A percentile compares a stretch with the other conserved stretches of the same genome.
These are phyloP conservation scores for Drosophila merina DNA, from an alignment of 2,888 invertebrate species.

Conservation along the genomic window DNA sequence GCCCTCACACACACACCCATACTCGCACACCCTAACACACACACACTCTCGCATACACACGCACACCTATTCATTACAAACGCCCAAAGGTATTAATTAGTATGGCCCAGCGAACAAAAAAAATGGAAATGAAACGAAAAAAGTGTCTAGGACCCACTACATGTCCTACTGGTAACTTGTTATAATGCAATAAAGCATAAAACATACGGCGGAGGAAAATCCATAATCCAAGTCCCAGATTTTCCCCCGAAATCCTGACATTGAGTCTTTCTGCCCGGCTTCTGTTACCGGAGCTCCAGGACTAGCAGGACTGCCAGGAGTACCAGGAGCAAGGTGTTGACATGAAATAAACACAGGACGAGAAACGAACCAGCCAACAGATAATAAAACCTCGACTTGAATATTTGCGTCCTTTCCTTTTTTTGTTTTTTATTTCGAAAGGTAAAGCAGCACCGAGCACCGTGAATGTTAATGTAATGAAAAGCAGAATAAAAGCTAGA, in stretches of 20 bases:
- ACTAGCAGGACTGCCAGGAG: background rate
- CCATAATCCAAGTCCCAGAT: conserved; percentile 27
- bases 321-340: conserved; percentile 24
- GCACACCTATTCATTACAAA: conserved; percentile 30
- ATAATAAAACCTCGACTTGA: conserved; percentile 20
- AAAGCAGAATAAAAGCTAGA: conserved; percentile 15
- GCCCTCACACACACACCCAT: conserved; percentile 12
- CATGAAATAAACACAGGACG: conserved; percentile 27
- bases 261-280: conserved; percentile 17
- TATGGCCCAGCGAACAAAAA: conserved; percentile 43
- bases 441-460: conserved; percentile 40
- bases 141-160: conserved; percentile 24
- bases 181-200: conserved; percentile 56
- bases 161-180: conserved; percentile 46
- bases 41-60: conserved; percentile 14
- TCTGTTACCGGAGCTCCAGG: background rate
- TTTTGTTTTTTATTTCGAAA: background rate
- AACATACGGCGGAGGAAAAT: conserved; percentile 51
- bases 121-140: background rate
- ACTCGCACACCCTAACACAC: conserved; percentile 4
- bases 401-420: conserved; percentile 36
- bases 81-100: conserved; percentile 75
- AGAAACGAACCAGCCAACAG: conserved; percentile 13
- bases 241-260: conserved; percentile 11
- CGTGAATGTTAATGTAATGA: conserved; percentile 15